These are phyloP conservation scores for Chanos chanos DNA, from an alignment of 2,797 vertebrate species.

Conservation along the genomic window DNA sequence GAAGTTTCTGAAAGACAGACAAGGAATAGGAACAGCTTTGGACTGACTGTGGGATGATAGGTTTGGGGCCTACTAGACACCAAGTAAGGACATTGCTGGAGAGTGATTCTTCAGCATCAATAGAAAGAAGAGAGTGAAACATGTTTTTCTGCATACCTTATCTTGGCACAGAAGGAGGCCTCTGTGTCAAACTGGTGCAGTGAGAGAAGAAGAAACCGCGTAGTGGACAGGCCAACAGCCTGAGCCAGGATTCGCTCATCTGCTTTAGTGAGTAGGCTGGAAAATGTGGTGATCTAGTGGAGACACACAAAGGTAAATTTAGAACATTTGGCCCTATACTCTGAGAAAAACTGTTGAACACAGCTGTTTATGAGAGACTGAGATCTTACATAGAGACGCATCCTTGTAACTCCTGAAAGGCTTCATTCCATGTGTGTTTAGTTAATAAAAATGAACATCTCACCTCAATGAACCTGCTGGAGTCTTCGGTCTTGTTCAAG, in stretches of 20 bases:
- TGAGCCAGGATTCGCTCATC: constrained; percentile 57
- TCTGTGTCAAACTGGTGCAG: constrained; percentile 79
- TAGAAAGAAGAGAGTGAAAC: neutral
- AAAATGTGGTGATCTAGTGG: constrained; percentile 68
- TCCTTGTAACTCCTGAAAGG: too few relatives aligned
- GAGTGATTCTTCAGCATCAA: too few relatives aligned
- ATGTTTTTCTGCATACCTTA: constrained; percentile 54
- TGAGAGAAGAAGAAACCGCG: constrained; percentile 63
- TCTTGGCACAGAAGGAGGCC: constrained; percentile 70
- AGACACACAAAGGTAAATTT: constrained; percentile 7
- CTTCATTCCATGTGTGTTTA: neutral
- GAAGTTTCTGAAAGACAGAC: constrained; percentile 63
- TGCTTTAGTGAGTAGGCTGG: constrained; percentile 67
- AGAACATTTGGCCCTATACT: neutral
- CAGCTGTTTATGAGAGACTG: too few relatives aligned
- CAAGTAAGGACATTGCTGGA: too few relatives aligned
- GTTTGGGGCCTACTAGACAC: too few relatives aligned
- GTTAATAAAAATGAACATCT: neutral
- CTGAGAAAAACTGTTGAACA: too few relatives aligned
- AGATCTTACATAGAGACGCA: too few relatives aligned
- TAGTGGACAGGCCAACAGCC: constrained; percentile 48
- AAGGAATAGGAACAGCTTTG: too few relatives aligned
- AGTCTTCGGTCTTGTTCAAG: constrained; percentile 37
- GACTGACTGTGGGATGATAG: too few relatives aligned
- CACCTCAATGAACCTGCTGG: constrained; percentile 69